Evolutionary conservation across 2,113 vertebrate species (phyloP).

Genomic region (Reinhardtius hippoglossoides): DNA sequence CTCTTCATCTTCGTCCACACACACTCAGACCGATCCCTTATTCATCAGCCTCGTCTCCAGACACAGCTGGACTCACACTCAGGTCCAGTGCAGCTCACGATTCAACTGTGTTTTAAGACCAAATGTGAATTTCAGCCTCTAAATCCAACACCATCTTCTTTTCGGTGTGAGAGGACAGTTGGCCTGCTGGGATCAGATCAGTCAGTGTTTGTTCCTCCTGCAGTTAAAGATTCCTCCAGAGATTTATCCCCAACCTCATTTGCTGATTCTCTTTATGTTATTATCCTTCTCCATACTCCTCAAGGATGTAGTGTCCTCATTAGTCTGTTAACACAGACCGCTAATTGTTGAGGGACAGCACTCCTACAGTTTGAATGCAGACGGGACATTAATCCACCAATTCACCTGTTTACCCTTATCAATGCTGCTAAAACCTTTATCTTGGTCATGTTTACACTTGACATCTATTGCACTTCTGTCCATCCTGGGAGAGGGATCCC

Average conservation of each 20-base stretch:
- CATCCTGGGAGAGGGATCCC: too few relatives aligned
- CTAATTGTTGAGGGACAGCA: neutral
- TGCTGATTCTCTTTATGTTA: slow-evolving; percentile 23
- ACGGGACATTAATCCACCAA: too few relatives aligned
- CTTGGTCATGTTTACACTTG: too few relatives aligned
- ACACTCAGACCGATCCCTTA: slow-evolving; percentile 28
- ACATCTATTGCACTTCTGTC: too few relatives aligned
- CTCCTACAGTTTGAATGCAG: neutral
- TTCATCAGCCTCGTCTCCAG: slow-evolving; percentile 29
- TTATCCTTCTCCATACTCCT: slow-evolving; percentile 23
- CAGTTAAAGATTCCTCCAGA: slow-evolving; percentile 23
- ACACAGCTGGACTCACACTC: neutral
- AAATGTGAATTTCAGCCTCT: slow-evolving; percentile 7
- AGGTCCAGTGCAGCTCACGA: neutral
- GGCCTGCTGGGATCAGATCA: too few relatives aligned
- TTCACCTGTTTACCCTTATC: too few relatives aligned
- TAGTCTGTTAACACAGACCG: slow-evolving; percentile 8
- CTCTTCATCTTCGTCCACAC: slow-evolving; percentile 14
- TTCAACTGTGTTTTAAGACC: neutral
- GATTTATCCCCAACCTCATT: slow-evolving; percentile 2
- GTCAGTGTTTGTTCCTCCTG: slow-evolving; percentile 1
- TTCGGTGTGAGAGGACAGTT: neutral
- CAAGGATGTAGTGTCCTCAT: neutral
- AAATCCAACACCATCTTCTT: neutral
- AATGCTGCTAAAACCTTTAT: too few relatives aligned